These are phyloP conservation scores for Tinea trinotella DNA, from an alignment of 2,888 invertebrate species.

Conservation along the genomic window DNA sequence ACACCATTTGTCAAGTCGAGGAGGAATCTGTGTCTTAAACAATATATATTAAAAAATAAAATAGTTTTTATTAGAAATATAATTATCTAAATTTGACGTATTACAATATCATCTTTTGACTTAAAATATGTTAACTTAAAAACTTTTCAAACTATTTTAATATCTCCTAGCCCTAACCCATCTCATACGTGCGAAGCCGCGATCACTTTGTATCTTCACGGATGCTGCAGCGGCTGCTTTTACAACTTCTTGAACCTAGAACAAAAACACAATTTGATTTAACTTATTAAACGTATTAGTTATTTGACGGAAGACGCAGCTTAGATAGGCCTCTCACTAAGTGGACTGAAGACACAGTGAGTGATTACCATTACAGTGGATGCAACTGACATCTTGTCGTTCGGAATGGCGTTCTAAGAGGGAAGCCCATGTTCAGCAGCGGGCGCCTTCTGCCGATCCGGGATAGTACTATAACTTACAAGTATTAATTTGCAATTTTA, in stretches of 20 bases:
- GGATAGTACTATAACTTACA: no score
- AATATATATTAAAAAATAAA: background rate
- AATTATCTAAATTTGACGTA: background rate
- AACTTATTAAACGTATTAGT: no score
- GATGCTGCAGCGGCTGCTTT: constrained; percentile 98
- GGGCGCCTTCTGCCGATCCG: no score
- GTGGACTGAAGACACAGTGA: no score
- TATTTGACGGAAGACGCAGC: no score
- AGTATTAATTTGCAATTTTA: background rate
- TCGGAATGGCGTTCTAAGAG: no score
- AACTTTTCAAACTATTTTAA: background rate
- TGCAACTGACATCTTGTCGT: no score
- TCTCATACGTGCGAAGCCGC: constrained; percentile 87
- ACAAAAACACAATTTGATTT: no score
- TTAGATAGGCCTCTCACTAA: background rate
- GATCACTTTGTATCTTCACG: constrained; percentile 96
- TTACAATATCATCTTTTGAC: background rate
- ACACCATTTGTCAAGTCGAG: no score
- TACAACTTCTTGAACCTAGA: constrained; percentile 93
- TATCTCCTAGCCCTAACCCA: constrained; percentile 79
- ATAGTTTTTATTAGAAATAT: background rate
- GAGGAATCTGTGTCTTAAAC: background rate
- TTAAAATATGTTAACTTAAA: background rate
- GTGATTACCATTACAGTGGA: no score
- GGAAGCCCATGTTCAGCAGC: no score